These are phyloP conservation scores for Enteromius argenteus DNA, from an alignment of 2,797 vertebrate genomes.

Conservation along the genomic window DNA sequence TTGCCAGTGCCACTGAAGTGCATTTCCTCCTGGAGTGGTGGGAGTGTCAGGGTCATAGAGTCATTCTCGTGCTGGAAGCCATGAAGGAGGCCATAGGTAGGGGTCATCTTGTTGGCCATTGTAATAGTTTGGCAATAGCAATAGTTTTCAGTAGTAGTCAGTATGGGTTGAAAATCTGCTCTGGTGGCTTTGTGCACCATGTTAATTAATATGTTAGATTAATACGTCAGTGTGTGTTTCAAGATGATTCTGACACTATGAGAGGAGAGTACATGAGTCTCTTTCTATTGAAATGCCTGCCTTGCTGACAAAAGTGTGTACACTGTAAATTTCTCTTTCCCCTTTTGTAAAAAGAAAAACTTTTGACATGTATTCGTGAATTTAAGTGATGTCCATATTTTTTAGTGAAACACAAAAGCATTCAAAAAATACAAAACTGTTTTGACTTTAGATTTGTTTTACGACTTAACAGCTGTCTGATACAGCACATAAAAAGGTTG, in stretches of 20 bases:
- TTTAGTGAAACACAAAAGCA: constrained; percentile 77
- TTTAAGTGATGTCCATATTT: constrained; percentile 90
- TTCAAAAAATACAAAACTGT: constrained; percentile 82
- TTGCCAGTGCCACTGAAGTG: constrained; percentile 88
- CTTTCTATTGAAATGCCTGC: constrained; percentile 90
- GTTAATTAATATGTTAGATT: constrained; percentile 39
- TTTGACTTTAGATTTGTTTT: constrained; percentile 93
- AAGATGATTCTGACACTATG: constrained; percentile 91
- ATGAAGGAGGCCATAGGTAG: constrained; percentile 92
- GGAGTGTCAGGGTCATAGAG: constrained; percentile 83
- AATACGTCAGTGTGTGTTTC: constrained; percentile 47
- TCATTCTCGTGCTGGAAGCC: constrained; percentile 67
- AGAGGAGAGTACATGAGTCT: constrained; percentile 85
- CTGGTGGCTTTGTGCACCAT: constrained; percentile 85
- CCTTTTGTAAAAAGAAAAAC: constrained; percentile 90
- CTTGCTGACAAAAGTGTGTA: constrained; percentile 97
- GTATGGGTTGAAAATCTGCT: constrained; percentile 82
- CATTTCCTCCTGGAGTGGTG: constrained; percentile 82
- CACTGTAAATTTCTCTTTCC: constrained; percentile 96
- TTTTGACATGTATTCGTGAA: constrained; percentile 89
- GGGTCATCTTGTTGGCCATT: constrained; percentile 78
- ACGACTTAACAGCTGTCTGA: constrained; percentile 92
- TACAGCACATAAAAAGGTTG: constrained; percentile 80
- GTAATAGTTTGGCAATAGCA: constrained; percentile 79
- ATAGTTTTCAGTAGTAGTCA: constrained; percentile 79